Evolutionary conservation across 2,888 invertebrate species (phyloP), one percentile per base, ranked within the genome.

Genomic region (Stegophylla sp.): DNA sequence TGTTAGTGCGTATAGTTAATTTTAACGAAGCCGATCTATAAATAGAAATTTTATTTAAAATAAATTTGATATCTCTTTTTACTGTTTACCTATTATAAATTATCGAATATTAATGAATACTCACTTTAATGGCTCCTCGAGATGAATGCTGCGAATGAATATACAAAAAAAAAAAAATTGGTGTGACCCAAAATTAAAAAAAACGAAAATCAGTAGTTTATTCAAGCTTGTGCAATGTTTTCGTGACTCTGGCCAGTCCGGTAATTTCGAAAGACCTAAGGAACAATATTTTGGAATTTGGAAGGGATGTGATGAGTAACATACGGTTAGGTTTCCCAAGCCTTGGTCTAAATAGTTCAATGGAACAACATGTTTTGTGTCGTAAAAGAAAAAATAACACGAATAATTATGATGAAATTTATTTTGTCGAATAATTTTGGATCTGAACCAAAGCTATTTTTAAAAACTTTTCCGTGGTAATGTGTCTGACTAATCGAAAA

Each of bases 381-480:
- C 48, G 71, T 51, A 45, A 69, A 79, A 61, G 45, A 77, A 69
- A 59, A 67, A 45, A 28, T 20, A 17, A 48, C 41, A 63, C 10
- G n/a, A 76, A 76, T 48, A 79, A 63, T 77, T 34, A 61, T 69
- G 59, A 77, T 45, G 79, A 71, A 71, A 79, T 79, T 61, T 79
- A 79, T 79, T 71, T 79, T 51, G 23, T 79, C 51, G 45, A 17
- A 34, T 59, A 63, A 63, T 79, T 69, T 79, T 79, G 79, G 79
- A 79, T 51, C 9, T 71, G 61, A 13, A 79, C 71, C 79, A 79
- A 79, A 77, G 71, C 48, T 79, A 79, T 79, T 79, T 79, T 61
- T 79, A 79, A 71, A 79, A 12, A 41, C 45, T 51, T 71, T 20
- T 77, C 23, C 45, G 45, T 0, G 20, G 43, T 43, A 67, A 77